Evolutionary conservation across 2,113 vertebrate genomes (phyloP).

Genomic region (Hemibates koningsi): DNA sequence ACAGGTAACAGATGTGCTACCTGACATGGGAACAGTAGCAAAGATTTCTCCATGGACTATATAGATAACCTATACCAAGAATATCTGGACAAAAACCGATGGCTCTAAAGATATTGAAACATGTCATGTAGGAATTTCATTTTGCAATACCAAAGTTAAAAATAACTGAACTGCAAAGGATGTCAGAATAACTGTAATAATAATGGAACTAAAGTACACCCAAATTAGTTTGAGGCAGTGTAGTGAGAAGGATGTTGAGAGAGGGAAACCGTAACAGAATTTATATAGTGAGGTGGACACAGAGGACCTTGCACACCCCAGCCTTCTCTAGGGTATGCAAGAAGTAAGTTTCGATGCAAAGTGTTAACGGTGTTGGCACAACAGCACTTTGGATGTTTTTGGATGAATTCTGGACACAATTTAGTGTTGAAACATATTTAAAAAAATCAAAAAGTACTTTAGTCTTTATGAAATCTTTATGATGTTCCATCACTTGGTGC

Average conservation of each 20-base stretch:
- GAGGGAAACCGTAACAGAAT: fast-evolving
- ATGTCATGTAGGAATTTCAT: background rate
- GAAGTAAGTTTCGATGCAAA: background rate
- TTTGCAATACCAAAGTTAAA: background rate
- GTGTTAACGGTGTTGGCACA: background rate
- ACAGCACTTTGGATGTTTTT: background rate
- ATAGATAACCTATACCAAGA: background rate
- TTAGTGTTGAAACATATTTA: background rate
- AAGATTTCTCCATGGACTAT: background rate
- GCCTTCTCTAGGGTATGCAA: background rate
- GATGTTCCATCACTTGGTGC: background rate
- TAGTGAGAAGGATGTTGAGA: background rate
- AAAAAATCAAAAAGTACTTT: background rate
- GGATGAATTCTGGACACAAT: background rate
- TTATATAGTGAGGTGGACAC: background rate
- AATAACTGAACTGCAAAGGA: background rate
- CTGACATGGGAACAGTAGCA: background rate
- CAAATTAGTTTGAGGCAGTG: background rate
- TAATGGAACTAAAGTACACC: background rate
- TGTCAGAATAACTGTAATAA: background rate
- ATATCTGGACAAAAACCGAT: background rate
- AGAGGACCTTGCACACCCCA: background rate
- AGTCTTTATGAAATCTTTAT: background rate
- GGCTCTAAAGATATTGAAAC: background rate
- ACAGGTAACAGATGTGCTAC: background rate